A percentile compares a stretch with the other conserved stretches of the same genome.
phyloP scores from a whole-genome alignment of 2,888 invertebrate species.

The Lathronympha strigana region DNA sequence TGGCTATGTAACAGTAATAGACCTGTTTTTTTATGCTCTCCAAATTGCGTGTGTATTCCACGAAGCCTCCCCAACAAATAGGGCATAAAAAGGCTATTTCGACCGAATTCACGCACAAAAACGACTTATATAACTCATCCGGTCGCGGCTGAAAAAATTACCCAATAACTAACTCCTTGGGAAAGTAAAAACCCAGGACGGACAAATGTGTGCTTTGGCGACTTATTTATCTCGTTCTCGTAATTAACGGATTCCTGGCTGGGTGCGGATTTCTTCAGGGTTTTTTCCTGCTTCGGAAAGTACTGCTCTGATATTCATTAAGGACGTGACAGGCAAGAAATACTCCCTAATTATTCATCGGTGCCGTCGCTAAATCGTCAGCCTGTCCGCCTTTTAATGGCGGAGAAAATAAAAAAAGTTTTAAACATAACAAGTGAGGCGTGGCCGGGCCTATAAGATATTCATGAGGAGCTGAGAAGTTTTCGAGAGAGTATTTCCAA shows the following conservation, averaged over 20 bases:
- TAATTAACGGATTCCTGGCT: constrained; percentile 73
- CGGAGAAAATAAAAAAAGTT: constrained; percentile 77
- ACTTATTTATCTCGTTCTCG: constrained; percentile 75
- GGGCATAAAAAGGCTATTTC: constrained; percentile 67
- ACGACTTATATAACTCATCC: constrained; percentile 73
- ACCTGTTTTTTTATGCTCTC: constrained; percentile 29
- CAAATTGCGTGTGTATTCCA: constrained; percentile 55
- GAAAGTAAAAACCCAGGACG: constrained; percentile 73
- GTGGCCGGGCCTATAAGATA: constrained; percentile 71
- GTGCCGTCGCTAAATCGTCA: constrained; percentile 75
- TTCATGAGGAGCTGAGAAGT: constrained; percentile 73
- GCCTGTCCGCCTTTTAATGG: constrained; percentile 71
- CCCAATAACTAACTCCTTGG: constrained; percentile 70
- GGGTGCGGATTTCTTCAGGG: constrained; percentile 65
- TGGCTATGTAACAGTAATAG: constrained; percentile 35
- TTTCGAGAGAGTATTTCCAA: constrained; percentile 52
- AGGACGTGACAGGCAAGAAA: constrained; percentile 79
- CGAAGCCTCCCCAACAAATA: constrained; percentile 61
- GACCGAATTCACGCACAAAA: constrained; percentile 68
- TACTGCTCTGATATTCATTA: constrained; percentile 79
- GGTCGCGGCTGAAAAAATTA: constrained; percentile 64
- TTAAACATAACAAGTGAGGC: constrained; percentile 78
- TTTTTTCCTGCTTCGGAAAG: constrained; percentile 53
- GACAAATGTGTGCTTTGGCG: constrained; percentile 76
- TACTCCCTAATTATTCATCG: constrained; percentile 81